Evolutionary conservation across 2,888 invertebrate genomes (phyloP), one percentile per base, ranked within the genome.

Genomic region (Thalpophila matura): DNA sequence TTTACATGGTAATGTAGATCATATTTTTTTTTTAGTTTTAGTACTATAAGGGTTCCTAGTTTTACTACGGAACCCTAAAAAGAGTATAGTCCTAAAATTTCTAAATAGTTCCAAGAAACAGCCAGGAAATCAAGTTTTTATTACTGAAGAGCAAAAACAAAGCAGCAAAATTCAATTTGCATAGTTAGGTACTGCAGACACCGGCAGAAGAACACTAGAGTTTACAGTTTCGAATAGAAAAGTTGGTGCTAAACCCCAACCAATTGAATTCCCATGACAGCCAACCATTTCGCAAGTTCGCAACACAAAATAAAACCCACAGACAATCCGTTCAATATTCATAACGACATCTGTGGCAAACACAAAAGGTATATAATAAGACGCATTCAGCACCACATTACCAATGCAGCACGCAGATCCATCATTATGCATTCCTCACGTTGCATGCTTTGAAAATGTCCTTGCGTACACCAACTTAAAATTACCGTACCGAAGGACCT

Each of bases 371-470:
- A 77, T 77, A 83, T 83, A 85, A 87, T 86, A 85, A 82, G 82
- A 79, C 73, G 72, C 79, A 70, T 69, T 73, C 75, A 68, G 47
- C 49, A 64, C 51, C 51, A 55, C 79, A 89, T 89, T 90, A 89
- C 82, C 77, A 74, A 90, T 89, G 90, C 91, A 84, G 78, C 77
- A 79, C 79, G 83, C 87, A 85, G 84, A 86, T 86, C 82, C 85
- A 84, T 87, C 86, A 88, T 88, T 90, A 88, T 89, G 86, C 86
- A 89, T 85, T 83, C 86, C 79, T 80, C 71, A 71, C 68, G 72
- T 73, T 79, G 80, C 75, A 83, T 77, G 84, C 84, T 86, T 86
- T 82, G 78, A 83, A 85, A 87, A 86, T 88, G 89, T 88, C 88
- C 88, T 89, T 87, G 85, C 77, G 54, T 63, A 67, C 62, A 58